phyloP scores from a whole-genome alignment of 2,888 invertebrate genomes.

The Choristoneura rosaceana region DNA sequence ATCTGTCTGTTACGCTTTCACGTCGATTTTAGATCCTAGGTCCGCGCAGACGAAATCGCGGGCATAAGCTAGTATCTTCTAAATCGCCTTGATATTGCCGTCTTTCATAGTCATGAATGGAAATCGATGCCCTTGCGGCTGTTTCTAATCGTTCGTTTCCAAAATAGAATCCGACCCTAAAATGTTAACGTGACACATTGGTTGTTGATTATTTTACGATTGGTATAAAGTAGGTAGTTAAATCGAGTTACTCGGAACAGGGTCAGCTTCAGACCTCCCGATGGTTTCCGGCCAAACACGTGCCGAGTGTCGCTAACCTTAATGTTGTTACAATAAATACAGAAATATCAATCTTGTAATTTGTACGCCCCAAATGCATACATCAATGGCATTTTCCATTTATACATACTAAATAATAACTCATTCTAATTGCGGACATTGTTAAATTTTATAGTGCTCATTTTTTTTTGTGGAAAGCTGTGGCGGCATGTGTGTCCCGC shows the following conservation, averaged over 20 bases:
- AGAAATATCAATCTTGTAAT: background rate
- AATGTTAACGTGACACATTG: slow-evolving; percentile 9
- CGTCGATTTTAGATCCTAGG: too few relatives aligned
- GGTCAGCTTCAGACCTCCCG: slow-evolving; percentile 15
- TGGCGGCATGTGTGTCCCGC: too few relatives aligned
- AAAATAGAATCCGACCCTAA: slow-evolving; percentile 5
- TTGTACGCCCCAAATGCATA: background rate
- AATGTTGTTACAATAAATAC: background rate
- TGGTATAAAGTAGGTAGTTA: slow-evolving; percentile 3
- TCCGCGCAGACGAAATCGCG: too few relatives aligned
- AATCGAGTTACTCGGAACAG: background rate
- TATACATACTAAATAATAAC: background rate
- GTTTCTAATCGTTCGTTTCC: slow-evolving; percentile 2
- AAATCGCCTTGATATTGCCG: background rate
- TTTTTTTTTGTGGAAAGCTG: too few relatives aligned
- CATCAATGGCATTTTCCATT: background rate
- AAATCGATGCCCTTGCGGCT: slow-evolving; percentile 23
- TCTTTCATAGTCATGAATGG: background rate
- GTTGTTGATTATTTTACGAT: slow-evolving; percentile 27
- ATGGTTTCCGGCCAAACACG: background rate
- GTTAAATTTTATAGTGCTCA: too few relatives aligned
- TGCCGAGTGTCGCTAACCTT: background rate
- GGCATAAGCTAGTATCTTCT: too few relatives aligned
- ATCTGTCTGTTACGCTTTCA: too few relatives aligned
- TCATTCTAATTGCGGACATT: too few relatives aligned